phyloP scores from a whole-genome alignment of 1,140 invertebrate species.

The Littorina saxatilis region DNA sequence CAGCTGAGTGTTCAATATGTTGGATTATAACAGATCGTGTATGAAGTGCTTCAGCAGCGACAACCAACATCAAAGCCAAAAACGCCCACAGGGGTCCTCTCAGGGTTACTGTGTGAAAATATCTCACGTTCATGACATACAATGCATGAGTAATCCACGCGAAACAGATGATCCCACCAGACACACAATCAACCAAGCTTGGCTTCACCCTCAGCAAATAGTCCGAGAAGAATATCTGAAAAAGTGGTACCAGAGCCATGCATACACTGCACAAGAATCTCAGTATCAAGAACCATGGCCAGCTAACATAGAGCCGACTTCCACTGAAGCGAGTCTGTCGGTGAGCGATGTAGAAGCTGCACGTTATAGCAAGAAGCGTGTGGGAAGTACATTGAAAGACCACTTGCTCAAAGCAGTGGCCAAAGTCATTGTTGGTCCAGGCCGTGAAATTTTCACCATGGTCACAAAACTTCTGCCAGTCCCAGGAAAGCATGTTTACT shows the following conservation, averaged over 20 bases:
- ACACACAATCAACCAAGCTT: constrained; percentile 83
- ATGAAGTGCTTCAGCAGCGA: constrained; percentile 79
- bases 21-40: constrained; percentile 65
- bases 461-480: constrained; percentile 70
- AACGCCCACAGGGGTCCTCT: constrained; percentile 84
- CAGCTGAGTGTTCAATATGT: constrained; percentile 60
- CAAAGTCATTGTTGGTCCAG: constrained; percentile 79
- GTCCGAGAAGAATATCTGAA: constrained; percentile 81
- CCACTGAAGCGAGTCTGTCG: constrained; percentile 79
- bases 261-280: constrained; percentile 62
- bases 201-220: constrained; percentile 76
- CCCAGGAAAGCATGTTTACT: constrained; percentile 33
- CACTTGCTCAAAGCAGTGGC: constrained; percentile 88
- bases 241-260: constrained; percentile 80
- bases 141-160: constrained; percentile 88
- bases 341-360: constrained; percentile 84
- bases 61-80: constrained; percentile 81
- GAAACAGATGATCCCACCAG: constrained; percentile 82
- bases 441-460: constrained; percentile 63
- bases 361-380: constrained; percentile 82
- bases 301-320: constrained; percentile 79
- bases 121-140: constrained; percentile 83
- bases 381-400: constrained; percentile 80
- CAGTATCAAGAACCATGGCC: constrained; percentile 59
- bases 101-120: constrained; percentile 79